A percentile compares a stretch with the other conserved stretches of the same genome.
phyloP scores from a whole-genome alignment of 2,797 vertebrate genomes.

The Capromys pilorides region DNA sequence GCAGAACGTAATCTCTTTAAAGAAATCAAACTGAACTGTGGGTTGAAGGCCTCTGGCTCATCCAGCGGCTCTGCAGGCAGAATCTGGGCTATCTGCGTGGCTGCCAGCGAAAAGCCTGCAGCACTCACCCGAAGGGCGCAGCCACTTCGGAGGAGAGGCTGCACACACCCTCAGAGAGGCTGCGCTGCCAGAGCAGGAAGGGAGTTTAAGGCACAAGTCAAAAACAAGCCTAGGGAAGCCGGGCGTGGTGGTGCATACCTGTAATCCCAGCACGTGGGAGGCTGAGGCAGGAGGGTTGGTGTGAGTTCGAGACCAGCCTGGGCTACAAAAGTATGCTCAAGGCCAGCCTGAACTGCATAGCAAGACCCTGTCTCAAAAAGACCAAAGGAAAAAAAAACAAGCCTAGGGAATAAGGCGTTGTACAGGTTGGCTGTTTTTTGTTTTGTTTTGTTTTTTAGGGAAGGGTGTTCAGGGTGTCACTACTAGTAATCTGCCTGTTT shows the following conservation, averaged over 20 bases:
- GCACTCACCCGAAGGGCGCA: background rate
- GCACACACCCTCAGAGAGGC: background rate
- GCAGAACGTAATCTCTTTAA: conserved; percentile 45
- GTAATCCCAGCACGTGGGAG: too few species aligned
- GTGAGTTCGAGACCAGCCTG: too few species aligned
- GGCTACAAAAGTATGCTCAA: too few species aligned
- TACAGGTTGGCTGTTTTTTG: background rate
- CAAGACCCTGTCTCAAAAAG: too few species aligned
- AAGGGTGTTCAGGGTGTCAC: too few species aligned
- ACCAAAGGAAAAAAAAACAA: too few species aligned
- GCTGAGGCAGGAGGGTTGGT: too few species aligned
- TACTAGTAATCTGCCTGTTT: too few species aligned
- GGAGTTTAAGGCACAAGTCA: background rate
- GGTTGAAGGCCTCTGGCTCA: background rate
- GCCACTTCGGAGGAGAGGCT: background rate
- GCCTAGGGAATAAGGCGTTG: background rate
- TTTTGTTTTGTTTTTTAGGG: background rate
- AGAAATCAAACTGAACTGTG: conserved; percentile 45
- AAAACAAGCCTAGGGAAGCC: background rate
- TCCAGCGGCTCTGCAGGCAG: background rate
- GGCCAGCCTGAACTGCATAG: too few species aligned
- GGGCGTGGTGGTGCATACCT: too few species aligned
- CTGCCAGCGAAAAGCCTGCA: background rate
- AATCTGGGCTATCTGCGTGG: background rate
- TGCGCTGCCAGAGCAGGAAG: background rate